Evolutionary conservation across 2,113 vertebrate species (phyloP).

Genomic region (Aphelocoma coerulescens): DNA sequence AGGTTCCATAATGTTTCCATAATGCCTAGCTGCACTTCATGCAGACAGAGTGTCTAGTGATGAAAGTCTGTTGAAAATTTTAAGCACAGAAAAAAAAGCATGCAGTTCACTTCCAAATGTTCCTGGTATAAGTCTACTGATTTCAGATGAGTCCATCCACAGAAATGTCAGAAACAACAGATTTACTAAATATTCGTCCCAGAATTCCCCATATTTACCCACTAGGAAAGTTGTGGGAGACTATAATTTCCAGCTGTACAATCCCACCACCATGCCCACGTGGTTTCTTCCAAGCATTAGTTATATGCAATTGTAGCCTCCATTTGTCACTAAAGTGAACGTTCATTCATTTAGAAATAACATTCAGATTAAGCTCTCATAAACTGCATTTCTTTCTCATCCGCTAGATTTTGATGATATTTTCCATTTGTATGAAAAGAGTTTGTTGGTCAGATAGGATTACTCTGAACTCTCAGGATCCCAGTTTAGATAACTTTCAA

Average conservation of each 20-base stretch:
- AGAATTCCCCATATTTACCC: background rate
- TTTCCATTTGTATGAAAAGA: background rate
- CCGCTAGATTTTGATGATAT: background rate
- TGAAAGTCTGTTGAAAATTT: background rate
- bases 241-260: background rate
- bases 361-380: background rate
- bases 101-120: background rate
- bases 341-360: background rate
- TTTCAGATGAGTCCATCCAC: background rate
- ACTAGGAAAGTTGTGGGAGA: background rate
- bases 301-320: background rate
- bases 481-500: background rate
- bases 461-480: background rate
- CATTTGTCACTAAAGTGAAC: background rate
- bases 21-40: background rate
- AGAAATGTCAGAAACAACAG: background rate
- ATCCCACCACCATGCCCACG: no score
- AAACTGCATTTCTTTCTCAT: background rate
- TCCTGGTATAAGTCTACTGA: background rate
- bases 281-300: background rate
- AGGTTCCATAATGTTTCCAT: background rate
- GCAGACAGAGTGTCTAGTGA: background rate
- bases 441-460: background rate
- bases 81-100: background rate
- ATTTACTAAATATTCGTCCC: background rate